These are phyloP conservation scores for Mya arenaria DNA, from an alignment of 1,140 invertebrate genomes.

Conservation along the genomic window DNA sequence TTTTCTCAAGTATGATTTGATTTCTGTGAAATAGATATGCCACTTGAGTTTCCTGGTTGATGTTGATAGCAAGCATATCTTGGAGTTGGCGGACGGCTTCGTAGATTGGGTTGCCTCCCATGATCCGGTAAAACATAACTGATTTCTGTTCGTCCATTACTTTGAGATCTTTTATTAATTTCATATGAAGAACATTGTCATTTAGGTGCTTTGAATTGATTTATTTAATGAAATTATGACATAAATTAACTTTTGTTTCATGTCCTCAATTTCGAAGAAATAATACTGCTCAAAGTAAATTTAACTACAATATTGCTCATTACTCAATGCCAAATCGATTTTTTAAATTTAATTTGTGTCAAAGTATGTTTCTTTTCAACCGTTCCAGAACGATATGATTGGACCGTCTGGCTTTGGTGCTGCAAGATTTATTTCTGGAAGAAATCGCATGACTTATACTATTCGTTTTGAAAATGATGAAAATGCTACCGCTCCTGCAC, in stretches of 20 bases:
- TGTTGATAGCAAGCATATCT: not conserved
- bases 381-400: slow-evolving; percentile 47
- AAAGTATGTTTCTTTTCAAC: too few relatives aligned
- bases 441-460: slow-evolving; percentile 17
- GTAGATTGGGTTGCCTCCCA: not conserved
- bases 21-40: not conserved
- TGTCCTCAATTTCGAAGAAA: too few relatives aligned
- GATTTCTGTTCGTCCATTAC: too few relatives aligned
- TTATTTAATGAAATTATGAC: too few relatives aligned
- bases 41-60: not conserved
- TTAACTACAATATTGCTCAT: too few relatives aligned
- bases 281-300: too few relatives aligned
- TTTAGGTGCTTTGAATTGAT: too few relatives aligned
- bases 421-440: slow-evolving; percentile 34
- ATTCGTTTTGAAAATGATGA: slow-evolving; percentile 55
- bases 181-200: too few relatives aligned
- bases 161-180: too few relatives aligned
- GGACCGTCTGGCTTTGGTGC: slow-evolving; percentile 49
- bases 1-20: not conserved
- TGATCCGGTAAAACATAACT: slow-evolving; percentile 23
- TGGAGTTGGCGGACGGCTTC: not conserved
- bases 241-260: too few relatives aligned
- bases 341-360: too few relatives aligned
- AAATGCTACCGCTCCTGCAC: slow-evolving; percentile 55
- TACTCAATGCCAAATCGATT: too few relatives aligned